phyloP scores from a whole-genome alignment of 2,888 invertebrate species.

The Morinoia aosen region DNA sequence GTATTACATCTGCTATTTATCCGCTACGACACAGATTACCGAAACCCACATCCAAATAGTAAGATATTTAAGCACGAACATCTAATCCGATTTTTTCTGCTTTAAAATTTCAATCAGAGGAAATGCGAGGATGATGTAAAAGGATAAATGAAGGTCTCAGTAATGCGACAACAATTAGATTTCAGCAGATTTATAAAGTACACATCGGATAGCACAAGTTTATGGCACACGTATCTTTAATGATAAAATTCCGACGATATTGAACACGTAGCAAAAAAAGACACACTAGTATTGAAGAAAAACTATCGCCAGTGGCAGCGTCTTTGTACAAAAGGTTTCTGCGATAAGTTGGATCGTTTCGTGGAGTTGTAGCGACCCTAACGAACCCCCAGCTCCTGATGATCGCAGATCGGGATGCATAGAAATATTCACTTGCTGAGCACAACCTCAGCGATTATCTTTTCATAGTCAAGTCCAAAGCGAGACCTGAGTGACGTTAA shows the following conservation, averaged over 20 bases:
- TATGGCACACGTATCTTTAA: constrained; percentile 50
- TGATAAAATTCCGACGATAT: constrained; percentile 33
- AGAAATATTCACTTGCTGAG: not conserved
- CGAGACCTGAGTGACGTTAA: not conserved
- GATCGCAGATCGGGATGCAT: not conserved
- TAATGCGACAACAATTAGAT: constrained; percentile 44
- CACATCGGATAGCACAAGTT: constrained; percentile 41
- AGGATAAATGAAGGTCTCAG: not conserved
- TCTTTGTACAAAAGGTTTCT: not conserved
- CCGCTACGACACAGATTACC: not conserved
- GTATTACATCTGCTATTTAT: no score
- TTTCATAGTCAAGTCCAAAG: not conserved
- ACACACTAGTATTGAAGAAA: not conserved
- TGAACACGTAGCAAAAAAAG: constrained; percentile 31
- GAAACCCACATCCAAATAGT: not conserved
- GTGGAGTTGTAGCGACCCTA: not conserved
- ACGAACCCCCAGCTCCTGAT: not conserved
- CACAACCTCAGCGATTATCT: not conserved
- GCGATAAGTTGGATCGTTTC: not conserved
- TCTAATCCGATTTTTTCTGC: not conserved
- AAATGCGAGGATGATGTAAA: not conserved
- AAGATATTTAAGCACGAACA: not conserved
- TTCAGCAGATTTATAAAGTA: constrained; percentile 47
- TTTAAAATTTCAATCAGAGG: not conserved
- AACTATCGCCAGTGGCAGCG: not conserved